Base-by-base conservation (phyloP, 2,797 vertebrate genomes). In the Hippopotamyrus pictus region DNA sequence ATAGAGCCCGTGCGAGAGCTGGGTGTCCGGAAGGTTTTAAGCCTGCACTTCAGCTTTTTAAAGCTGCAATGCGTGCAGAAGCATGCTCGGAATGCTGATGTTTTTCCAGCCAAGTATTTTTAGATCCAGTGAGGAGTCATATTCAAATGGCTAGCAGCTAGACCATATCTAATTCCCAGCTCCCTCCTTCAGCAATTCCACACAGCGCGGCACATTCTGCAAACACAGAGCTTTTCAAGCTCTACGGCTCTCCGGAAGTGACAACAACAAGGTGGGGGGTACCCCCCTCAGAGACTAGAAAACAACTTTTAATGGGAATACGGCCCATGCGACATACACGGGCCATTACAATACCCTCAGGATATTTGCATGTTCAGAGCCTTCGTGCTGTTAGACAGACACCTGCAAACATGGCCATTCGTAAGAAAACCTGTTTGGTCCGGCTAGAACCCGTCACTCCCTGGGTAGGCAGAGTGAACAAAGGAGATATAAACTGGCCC, bases 1-100 rank as follows among this genome's bases (percentile, higher is more conserved):
- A 90, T 92, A 90, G 91, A 91, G 89, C 89, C 86, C 69, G 29
- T 54, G 65, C 1, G 19, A 88, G 73, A 62, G 88, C 57, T 92
- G 93, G 92, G 91, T 91, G 92, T 92, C 25, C 82, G 50, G 53
- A 51, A 6, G 88, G 62, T 51, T 29, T 73, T 37, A 53, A 84
- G 44, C 86, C 62, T 90, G 89, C 89, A 91, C 46, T 88, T 7
- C 19, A 3, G 46, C 44, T 22, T 0, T 53, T 57, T 29, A 33
- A 19, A 82, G 88, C 48, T 54, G 37, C 19, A 76, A 41, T 87
- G 65, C 59, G 4, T 85, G 82, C n/a, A 3, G 6, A 46, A 53
- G 83, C 79, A 50, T 48, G 83, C 73, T 79, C 12, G 37, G 29
- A 37, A 44, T 41, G 73, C 73, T 37, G 37, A 44, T 79, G 73